Conservation (phyloP, 2,888 invertebrate genomes). For the Platycheirus rosarum region DNA sequence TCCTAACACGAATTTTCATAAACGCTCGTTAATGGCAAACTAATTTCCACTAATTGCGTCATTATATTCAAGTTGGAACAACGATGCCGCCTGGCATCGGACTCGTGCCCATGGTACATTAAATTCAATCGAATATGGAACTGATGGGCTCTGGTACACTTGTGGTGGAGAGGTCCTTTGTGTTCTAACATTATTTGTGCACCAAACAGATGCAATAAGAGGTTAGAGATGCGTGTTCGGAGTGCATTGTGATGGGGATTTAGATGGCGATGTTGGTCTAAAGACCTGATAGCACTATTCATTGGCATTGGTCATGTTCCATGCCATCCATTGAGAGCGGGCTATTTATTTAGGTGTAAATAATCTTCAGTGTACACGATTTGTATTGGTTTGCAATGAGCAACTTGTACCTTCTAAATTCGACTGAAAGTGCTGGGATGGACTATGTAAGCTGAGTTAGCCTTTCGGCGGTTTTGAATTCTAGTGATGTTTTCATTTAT, state of each 20-base stretch:
- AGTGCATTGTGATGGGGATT: constrained; percentile 15
- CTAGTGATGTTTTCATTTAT: constrained; percentile 27
- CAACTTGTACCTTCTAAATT: constrained; percentile 18
- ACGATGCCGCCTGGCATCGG: too few species aligned
- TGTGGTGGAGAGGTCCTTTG: constrained; percentile 23
- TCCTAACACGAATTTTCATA: constrained; percentile 43
- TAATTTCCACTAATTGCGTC: constrained; percentile 67
- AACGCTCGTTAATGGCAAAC: constrained; percentile 65
- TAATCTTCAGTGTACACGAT: constrained; percentile 41
- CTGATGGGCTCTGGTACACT: background rate
- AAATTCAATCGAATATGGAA: constrained; percentile 56
- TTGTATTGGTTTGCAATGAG: constrained; percentile 49
- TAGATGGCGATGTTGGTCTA: constrained; percentile 12
- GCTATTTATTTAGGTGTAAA: constrained; percentile 52
- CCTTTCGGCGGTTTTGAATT: constrained; percentile 18
- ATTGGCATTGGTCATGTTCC: too few species aligned
- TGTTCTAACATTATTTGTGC: constrained; percentile 4
- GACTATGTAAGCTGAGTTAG: constrained; percentile 13
- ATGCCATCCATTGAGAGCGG: constrained; percentile 2
- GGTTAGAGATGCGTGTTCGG: background rate
- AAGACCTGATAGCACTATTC: constrained; percentile 16
- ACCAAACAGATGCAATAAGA: constrained; percentile 6
- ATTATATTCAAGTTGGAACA: constrained; percentile 32
- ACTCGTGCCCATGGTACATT: constrained; percentile 16
- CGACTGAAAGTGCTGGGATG: constrained; percentile 1